A percentile compares a stretch with the other conserved stretches of the same genome.
phyloP scores from a whole-genome alignment of 37 sponge, comb jelly and placozoan species.

The Lycopodina hypogea region DNA sequence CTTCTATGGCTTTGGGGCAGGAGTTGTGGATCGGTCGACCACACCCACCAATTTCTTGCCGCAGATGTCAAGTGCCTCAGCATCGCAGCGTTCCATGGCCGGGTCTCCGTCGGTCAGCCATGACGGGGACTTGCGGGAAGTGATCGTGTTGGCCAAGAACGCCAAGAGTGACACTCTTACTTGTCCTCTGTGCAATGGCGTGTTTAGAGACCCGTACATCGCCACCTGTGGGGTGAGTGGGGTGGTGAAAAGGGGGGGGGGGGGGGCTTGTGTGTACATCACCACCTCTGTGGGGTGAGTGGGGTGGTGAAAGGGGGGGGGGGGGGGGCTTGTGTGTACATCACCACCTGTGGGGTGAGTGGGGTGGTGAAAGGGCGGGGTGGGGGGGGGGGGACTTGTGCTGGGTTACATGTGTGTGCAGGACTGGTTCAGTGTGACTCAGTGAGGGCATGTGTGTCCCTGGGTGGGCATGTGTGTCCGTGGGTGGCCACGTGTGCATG shows the following conservation, averaged over 20 bases:
- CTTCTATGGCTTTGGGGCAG: constrained; percentile 27
- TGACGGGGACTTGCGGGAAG: constrained; percentile 48
- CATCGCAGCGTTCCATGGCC: constrained; percentile 33
- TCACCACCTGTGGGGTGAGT: constrained; percentile 90
- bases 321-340: constrained; percentile 11
- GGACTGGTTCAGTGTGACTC: too few species aligned
- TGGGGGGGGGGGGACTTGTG: too few species aligned
- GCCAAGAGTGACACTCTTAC: constrained; percentile 64
- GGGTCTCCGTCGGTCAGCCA: constrained; percentile 43
- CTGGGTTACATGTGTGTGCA: too few species aligned
- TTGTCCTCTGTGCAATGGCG: constrained; percentile 75
- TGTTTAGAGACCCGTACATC: constrained; percentile 84
- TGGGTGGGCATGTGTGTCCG: too few species aligned
- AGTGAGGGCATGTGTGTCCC: too few species aligned
- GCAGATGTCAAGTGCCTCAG: constrained; percentile 15
- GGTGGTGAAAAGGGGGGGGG: neutral
- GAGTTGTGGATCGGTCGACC: constrained; percentile 2
- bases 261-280: neutral
- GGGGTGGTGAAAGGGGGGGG: neutral
- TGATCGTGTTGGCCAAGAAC: constrained; percentile 66
- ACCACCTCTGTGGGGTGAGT: constrained; percentile 22
- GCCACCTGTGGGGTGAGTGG: constrained; percentile 86
- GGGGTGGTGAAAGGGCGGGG: neutral
- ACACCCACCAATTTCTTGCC: constrained; percentile 44
- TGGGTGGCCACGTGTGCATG: too few species aligned